A percentile compares a stretch with the other conserved stretches of the same genome.
Conservation (phyloP, 2,113 vertebrate species). For the Petroica traversi region DNA sequence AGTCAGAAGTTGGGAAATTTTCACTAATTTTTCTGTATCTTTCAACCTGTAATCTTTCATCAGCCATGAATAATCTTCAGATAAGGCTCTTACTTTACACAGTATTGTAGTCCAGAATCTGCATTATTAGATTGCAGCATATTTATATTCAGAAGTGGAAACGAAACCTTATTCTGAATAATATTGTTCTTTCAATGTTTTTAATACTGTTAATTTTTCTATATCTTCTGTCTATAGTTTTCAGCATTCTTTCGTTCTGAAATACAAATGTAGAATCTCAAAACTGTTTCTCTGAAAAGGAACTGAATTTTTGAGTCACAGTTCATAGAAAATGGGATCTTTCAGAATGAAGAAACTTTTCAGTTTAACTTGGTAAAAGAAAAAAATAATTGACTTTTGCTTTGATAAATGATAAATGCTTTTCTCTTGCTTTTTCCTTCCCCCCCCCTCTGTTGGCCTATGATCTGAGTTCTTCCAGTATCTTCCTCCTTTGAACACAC, state of each 20-base stretch:
- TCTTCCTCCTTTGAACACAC: not conserved
- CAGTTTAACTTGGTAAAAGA: not conserved
- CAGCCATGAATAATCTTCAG: not conserved
- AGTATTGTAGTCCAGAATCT: not conserved
- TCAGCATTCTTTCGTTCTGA: not conserved
- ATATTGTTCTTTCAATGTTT: not conserved
- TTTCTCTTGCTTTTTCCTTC: not conserved
- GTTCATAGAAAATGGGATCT: not conserved
- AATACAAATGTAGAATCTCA: not conserved
- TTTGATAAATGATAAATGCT: not conserved
- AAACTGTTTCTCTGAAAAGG: not conserved
- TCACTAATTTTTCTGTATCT: not conserved
- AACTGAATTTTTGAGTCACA: not conserved
- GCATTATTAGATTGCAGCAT: not conserved
- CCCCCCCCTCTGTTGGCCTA: fast-evolving
- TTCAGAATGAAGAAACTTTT: not conserved
- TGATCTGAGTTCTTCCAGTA: not conserved
- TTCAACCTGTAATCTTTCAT: not conserved
- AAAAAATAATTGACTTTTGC: not conserved
- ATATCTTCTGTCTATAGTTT: not conserved
- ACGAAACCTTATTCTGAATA: not conserved
- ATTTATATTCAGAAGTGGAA: not conserved
- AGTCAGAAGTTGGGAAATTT: not conserved
- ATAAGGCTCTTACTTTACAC: not conserved
- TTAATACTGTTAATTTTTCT: not conserved